Base-by-base conservation (phyloP, 2,113 vertebrate species). In the Rhinogobius similis region DNA sequence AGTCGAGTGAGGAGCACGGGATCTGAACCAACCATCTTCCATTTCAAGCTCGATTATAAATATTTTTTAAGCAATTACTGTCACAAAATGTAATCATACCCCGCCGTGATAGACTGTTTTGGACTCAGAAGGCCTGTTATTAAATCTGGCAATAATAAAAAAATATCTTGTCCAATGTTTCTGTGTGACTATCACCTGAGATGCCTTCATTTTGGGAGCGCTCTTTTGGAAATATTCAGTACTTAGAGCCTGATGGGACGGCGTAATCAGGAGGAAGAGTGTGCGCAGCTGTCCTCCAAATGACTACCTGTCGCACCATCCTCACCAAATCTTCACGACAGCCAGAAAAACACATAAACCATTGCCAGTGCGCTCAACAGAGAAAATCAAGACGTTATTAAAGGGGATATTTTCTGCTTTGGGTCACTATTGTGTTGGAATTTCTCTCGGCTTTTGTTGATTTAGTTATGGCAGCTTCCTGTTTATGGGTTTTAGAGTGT, bases 281-380 rank as follows among this genome's bases (percentile, higher is more conserved):
- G 67, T 73, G 46, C 38, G 52, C 77, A 65, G 44, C 72, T 75
- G 68, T 77, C 80, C 73, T 64, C 70, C 70, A 84, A 86, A 86
- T 86, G 44, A 66, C 61, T 65, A 44, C 75, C 70, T 75, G 62
- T 81, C 79, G 70, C 70, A 72, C 67, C 58, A 72, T 72, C 67
- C 70, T 70, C 70, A 62, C 66, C n/a, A 27, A 29, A 66, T 23
- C 70, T 43, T 78, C 23, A 5, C 13, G 76, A 79, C 73, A 75
- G 78, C 44, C 65, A 53, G 52, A 14, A 75, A 75, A 46, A 62
- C 11, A 67, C 24, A 63, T 21, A 67, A 23, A 21, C 13, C 50
- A 65, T 50, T 65, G 50, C 1, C 53, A 41, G 48, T 62, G 18
- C 29, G 29, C 46, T 36, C 32, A 8, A 36, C 9, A 21, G 27